Percentiles rank a stretch among this genome's conserved stretches.
These are phyloP conservation scores for Ciona savignyi DNA, from an alignment of 23 tunicate species.

Conservation along the genomic window DNA sequence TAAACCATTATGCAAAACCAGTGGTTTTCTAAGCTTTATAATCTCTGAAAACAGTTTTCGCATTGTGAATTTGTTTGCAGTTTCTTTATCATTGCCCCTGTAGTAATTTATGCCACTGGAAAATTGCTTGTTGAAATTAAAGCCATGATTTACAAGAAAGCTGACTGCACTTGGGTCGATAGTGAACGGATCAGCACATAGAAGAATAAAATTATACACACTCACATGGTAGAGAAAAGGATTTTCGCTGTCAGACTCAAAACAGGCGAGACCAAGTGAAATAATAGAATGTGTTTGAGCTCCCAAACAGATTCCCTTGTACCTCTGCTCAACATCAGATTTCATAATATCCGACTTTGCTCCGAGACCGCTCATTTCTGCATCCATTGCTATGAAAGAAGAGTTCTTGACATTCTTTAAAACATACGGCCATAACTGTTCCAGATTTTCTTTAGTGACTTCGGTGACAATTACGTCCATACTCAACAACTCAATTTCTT, in stretches of 20 bases:
- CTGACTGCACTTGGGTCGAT: slow-evolving; percentile 69
- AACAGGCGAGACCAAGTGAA: slow-evolving; percentile 64
- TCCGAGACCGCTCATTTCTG: slow-evolving; percentile 89
- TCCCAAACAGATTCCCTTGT: slow-evolving; percentile 18
- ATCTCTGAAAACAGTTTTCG: slow-evolving; percentile 51
- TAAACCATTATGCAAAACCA: slow-evolving; percentile 72
- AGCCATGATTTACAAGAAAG: slow-evolving; percentile 64
- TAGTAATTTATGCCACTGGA: slow-evolving; percentile 41
- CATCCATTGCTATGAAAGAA: slow-evolving; percentile 61
- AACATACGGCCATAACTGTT: slow-evolving; percentile 38
- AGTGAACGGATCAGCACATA: slow-evolving; percentile 59
- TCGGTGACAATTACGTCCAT: slow-evolving; percentile 18
- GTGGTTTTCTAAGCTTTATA: slow-evolving; percentile 43
- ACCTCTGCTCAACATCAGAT: slow-evolving; percentile 39
- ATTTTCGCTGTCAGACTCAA: not conserved
- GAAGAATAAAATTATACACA: slow-evolving; percentile 47
- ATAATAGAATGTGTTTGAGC: slow-evolving; percentile 54
- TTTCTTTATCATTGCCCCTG: slow-evolving; percentile 38
- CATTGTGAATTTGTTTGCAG: slow-evolving; percentile 9
- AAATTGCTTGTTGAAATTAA: slow-evolving; percentile 70
- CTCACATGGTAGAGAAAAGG: slow-evolving; percentile 1
- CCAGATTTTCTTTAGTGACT: slow-evolving; percentile 37
- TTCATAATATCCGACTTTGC: slow-evolving; percentile 21
- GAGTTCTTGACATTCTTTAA: slow-evolving; percentile 17
- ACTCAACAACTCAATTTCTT: too few species aligned